Evolutionary conservation across 2,797 vertebrate genomes (phyloP).

Genomic region (Nothura maculosa): DNA sequence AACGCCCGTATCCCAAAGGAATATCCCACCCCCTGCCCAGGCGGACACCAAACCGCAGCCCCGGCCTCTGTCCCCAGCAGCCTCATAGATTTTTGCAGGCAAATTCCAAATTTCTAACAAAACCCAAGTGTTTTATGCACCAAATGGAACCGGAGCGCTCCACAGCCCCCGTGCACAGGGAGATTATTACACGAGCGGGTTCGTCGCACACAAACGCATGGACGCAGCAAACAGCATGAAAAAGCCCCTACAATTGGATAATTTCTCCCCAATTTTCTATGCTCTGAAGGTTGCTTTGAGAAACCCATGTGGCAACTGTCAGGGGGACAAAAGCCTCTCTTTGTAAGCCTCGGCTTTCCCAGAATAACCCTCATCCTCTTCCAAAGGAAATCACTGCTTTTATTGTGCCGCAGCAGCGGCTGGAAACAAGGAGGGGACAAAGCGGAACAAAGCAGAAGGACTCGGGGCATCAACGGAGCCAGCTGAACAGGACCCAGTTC

Average conservation of each 20-base stretch:
- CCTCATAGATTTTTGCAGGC: no score
- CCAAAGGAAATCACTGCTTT: constrained; percentile 10
- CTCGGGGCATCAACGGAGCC: background rate
- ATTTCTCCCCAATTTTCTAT: constrained; percentile 46
- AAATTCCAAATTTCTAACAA: background rate
- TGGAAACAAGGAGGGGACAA: background rate
- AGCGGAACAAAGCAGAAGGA: background rate
- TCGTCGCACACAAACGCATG: background rate
- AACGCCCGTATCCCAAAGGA: no score
- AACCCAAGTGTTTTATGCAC: background rate
- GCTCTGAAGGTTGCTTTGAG: constrained; percentile 49
- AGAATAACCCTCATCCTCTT: background rate
- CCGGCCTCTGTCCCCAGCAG: background rate
- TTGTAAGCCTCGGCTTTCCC: background rate
- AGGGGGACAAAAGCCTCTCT: constrained; percentile 30
- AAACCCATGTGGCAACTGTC: constrained; percentile 54
- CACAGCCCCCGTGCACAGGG: background rate
- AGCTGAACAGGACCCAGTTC: background rate
- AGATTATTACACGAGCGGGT: background rate
- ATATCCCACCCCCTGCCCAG: accelerated
- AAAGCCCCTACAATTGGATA: constrained; percentile 25
- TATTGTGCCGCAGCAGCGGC: background rate
- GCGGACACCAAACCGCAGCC: accelerated
- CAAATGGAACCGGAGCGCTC: background rate
- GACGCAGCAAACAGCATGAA: constrained; percentile 3